Evolutionary conservation across 2,888 invertebrate species (phyloP), one percentile per base, ranked within the genome.

Genomic region (Drosophila neonasuta): DNA sequence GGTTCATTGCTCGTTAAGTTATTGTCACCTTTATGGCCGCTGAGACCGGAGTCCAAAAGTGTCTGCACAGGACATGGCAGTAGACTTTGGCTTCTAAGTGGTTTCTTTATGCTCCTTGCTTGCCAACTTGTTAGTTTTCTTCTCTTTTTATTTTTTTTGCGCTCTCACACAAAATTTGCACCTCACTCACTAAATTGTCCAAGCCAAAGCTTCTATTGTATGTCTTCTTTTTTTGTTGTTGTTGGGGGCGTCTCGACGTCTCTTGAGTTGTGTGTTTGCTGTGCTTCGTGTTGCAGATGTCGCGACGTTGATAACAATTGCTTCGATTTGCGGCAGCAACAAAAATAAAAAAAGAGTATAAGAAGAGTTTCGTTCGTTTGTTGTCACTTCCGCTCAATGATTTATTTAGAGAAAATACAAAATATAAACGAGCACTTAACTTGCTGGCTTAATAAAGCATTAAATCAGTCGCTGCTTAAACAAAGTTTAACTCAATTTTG

Each of bases 1-100:
- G 79, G 88, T 89, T 88, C 88, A 88, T 88, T 88, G 88, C 88
- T 87, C 88, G 86, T 86, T 86, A 84, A 80, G 87, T 89, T 89
- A 87, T 88, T 88, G 89, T 88, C 88, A 88, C 87, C 88, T 88
- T 87, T 86, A 80, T 74, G 63, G 80, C 69, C 73, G 57, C 65
- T 71, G 24, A 64, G 64, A 55, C 64, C 63, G 68, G 69, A 71
- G 68, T 63, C 71, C 68, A 67, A 74, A 74, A 82, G 79, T 82
- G 76, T 77, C 77, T 77, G 73, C 51, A 34, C 72, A 77, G 82
- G 80, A 87, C 88, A 85, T 68, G 76, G 67, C 68, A 48, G 58
- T 88, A 87, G 88, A 88, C 88, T 79, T 79, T 80, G 73, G 61
- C 77, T 75, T 75, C 79, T 79, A 85, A 83, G 82, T 86, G 79